These are phyloP conservation scores for Frankliniella fusca DNA, from an alignment of 2,888 invertebrate species.

Conservation along the genomic window DNA sequence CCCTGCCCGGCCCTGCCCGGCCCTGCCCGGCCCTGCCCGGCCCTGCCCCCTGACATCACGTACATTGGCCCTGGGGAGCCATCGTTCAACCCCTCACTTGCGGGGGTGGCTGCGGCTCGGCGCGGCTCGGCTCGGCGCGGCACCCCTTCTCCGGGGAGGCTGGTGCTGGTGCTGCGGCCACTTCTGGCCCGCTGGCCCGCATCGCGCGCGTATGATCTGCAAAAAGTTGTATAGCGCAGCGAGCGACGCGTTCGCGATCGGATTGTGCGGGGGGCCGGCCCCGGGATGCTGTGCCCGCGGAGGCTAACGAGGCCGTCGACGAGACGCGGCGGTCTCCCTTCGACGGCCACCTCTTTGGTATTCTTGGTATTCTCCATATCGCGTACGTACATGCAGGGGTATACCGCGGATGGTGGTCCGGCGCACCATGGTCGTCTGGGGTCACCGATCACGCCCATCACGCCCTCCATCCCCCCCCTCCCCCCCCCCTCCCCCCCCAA, in stretches of 20 bases:
- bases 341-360: neutral
- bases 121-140: neutral
- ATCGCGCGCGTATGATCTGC: neutral
- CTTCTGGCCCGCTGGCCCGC: neutral
- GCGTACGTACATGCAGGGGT: no score
- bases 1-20: neutral
- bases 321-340: neutral
- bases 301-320: neutral
- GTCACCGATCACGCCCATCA: no score
- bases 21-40: neutral
- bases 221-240: no score
- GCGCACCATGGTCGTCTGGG: no score
- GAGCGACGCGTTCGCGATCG: neutral
- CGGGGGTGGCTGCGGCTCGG: neutral
- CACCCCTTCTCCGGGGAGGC: neutral
- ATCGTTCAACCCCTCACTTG: slow-evolving; percentile 12
- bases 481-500: no score
- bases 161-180: neutral
- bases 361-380: no score
- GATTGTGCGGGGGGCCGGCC: neutral
- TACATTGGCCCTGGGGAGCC: slow-evolving; percentile 15
- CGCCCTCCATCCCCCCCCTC: no score
- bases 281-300: neutral
- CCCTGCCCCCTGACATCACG: slow-evolving; percentile 7
- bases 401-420: no score